Evolutionary conservation across 23 tunicate genomes (phyloP), one percentile per base, ranked within the genome.

Genomic region (Halocynthia roretzi): DNA sequence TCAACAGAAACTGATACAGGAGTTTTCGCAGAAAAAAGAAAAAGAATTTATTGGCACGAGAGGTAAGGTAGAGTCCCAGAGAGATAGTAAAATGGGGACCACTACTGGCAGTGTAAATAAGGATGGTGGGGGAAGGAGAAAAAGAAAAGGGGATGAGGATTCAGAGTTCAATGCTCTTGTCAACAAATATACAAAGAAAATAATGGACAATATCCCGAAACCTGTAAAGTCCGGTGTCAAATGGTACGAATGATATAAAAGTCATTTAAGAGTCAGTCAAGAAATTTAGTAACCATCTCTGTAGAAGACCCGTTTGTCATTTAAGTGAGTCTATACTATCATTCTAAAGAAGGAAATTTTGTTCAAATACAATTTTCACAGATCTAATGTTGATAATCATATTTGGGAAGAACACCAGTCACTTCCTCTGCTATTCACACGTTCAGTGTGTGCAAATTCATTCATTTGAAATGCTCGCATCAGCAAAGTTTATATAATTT

Each of bases 131-230:
- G 44, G 11, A 72, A 22, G 12, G 52, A 56, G 12, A 60, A 81
- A 61, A 68, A 67, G 71, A 12, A 17, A 53, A 22, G 51, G 56
- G 18, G 50, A 55, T 7, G 78, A 78, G n/a, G 86, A 92, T 14
- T 53, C 12, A 19, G 87, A 86, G 53, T 92, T 92, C 68, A 78
- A 92, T 55, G 66, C 67, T 15, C 84, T 85, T 11, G 92, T 92
- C 68, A 78, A 75, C 22, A 82, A 86, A 69, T 86, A 86, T 75
- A 51, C 85, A 20, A 77, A 78, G 50, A 73, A 76, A 52, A 78
- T 92, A 61, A 50, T 54, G 50, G 51, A 15, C n/a, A 71, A 73
- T 67, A 75, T 50, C 76, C 11, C 52, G 4, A 44, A 7, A 57
- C 58, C 50, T 11, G 53, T n/a, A 7, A 57, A 48, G 0, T 10